These are phyloP conservation scores for Pollenia labialis DNA, from an alignment of 2,888 invertebrate genomes.

Conservation along the genomic window DNA sequence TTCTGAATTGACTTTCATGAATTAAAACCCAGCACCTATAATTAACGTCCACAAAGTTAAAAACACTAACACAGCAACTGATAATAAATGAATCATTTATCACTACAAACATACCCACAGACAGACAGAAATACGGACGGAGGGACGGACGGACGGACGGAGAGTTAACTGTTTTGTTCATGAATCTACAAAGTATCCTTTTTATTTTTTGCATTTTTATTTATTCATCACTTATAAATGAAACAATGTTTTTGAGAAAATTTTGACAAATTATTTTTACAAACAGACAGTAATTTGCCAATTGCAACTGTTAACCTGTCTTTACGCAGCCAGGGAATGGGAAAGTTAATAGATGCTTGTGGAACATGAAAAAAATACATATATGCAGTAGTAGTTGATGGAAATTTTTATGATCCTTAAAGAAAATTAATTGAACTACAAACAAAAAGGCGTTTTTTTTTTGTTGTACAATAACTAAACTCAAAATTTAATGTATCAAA, in stretches of 20 bases:
- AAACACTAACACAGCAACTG: constrained; percentile 21
- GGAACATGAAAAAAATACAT: constrained; percentile 27
- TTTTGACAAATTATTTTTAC: constrained; percentile 74
- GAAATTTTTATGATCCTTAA: constrained; percentile 66
- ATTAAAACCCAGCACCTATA: constrained; percentile 60
- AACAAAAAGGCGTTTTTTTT: constrained; percentile 67
- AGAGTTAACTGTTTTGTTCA: constrained; percentile 21
- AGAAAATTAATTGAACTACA: constrained; percentile 72
- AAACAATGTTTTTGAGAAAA: constrained; percentile 49
- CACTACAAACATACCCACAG: constrained; percentile 44
- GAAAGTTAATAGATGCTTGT: constrained; percentile 44
- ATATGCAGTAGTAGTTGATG: constrained; percentile 59
- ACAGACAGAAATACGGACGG: constrained; percentile 19
- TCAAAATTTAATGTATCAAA: constrained; percentile 33
- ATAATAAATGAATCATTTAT: constrained; percentile 71
- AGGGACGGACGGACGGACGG: constrained; percentile 9
- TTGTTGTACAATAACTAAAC: constrained; percentile 41
- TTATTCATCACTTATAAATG: constrained; percentile 40
- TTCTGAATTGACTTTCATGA: constrained; percentile 56
- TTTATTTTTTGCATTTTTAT: constrained; percentile 30
- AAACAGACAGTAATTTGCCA: constrained; percentile 74
- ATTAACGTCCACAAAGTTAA: constrained; percentile 48
- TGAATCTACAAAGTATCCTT: constrained; percentile 1
- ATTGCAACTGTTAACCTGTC: constrained; percentile 73
- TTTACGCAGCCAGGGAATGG: constrained; percentile 41